Base-by-base conservation (phyloP, 2,113 vertebrate species). In the Caranx ignobilis region DNA sequence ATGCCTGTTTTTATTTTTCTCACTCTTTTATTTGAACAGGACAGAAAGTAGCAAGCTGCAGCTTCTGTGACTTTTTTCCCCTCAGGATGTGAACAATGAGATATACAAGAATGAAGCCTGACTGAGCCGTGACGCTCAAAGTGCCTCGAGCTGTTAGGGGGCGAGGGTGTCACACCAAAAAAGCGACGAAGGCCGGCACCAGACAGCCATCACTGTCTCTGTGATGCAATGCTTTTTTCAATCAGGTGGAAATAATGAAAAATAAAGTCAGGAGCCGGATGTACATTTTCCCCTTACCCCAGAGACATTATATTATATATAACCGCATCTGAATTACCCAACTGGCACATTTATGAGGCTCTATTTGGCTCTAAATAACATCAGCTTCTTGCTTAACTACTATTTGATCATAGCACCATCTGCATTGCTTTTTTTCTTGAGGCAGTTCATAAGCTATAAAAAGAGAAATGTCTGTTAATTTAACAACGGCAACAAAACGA, bases 61-160 rank as follows among this genome's bases (percentile, higher is more conserved):
- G 62, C 73, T 12, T 76, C 57, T 31, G 62, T 69, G 75, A 77
- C 43, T 50, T 79, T 80, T 77, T 43, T 45, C 47, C 47, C 81
- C 81, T 9, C 13, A 12, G 9, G 32, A 66, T 52, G 37, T 47
- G 61, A 79, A 69, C 74, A 34, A 45, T 21, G 32, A 65, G 59
- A 63, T 43, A 13, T 34, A 63, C 31, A 43, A 31, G 62, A 65
- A 74, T 21, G 65, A 31, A 26, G 45, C 13, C 3, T 62, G 68
- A 68, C 68, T 35, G 32, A 73, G 48, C 34, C 0, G 26, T 57
- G 32, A 68, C 32, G 63, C 34, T 39, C 26, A 35, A 71, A 67
- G 37, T 3, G 50, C 75, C 85, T 60, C 2, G 0, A 67, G 64
- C 69, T 32, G n/a, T 54, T 57, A 6, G n/a, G n/a, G 57, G 50